Percentiles rank a stretch among this genome's conserved stretches.
Conservation (phyloP, 2,888 invertebrate genomes). For the Rhaphigaster nebulosa region DNA sequence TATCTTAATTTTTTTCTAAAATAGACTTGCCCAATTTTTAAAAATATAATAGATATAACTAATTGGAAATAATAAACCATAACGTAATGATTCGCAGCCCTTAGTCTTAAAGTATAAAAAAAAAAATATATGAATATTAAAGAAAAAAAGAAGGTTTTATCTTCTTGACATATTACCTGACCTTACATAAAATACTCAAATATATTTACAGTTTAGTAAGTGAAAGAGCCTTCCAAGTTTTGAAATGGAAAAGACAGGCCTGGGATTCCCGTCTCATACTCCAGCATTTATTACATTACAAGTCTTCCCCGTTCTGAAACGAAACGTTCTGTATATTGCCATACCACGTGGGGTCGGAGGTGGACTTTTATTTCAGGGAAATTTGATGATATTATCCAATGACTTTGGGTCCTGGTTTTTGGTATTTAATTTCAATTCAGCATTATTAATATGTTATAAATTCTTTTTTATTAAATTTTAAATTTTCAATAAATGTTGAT, state of each 20-base stretch:
- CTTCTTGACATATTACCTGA: background rate
- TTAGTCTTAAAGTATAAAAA: no score
- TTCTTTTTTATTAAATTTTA: no score
- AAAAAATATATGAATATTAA: no score
- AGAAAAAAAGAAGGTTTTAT: no score
- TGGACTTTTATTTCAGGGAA: background rate
- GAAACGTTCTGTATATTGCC: background rate
- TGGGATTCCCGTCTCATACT: background rate
- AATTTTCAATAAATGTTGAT: no score
- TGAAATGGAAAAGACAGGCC: background rate
- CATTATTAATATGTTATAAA: no score
- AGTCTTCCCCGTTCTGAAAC: background rate
- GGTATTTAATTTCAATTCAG: no score
- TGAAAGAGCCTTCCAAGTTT: background rate
- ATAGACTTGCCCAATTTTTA: no score
- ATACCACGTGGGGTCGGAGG: background rate
- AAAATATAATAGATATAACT: no score
- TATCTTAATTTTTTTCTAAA: no score
- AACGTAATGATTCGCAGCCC: no score
- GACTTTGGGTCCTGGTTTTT: background rate
- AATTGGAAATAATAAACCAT: no score
- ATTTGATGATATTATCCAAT: background rate
- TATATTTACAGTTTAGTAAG: background rate
- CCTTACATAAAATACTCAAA: background rate
- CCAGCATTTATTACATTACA: background rate